Conservation (phyloP, 2,888 invertebrate species). For the Epistrophella euchroma region DNA sequence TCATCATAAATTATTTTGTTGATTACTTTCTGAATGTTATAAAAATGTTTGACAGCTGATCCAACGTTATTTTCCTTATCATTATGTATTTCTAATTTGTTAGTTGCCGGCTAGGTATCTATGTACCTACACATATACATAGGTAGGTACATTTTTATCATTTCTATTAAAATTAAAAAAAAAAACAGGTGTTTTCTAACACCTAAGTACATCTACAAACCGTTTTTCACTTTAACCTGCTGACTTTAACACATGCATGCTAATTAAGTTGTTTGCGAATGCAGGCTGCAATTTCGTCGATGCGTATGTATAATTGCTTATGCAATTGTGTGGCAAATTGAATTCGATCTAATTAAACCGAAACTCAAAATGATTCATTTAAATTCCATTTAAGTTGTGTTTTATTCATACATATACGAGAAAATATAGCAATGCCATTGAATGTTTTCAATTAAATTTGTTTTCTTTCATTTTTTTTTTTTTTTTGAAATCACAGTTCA, state of each 20-base stretch:
- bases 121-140: too few relatives aligned
- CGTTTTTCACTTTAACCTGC: conserved; percentile 41
- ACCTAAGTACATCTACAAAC: background rate
- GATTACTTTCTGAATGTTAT: conserved; percentile 4
- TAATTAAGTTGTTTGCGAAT: conserved; percentile 60
- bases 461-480: background rate
- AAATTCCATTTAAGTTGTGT: conserved; percentile 44
- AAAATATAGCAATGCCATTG: conserved; percentile 23
- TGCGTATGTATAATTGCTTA: conserved; percentile 58
- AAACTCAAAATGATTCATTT: conserved; percentile 55
- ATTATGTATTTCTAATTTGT: background rate
- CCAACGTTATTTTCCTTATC: conserved; percentile 13
- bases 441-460: conserved; percentile 28
- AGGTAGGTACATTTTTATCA: background rate
- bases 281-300: conserved; percentile 22
- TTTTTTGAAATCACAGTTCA: conserved; percentile 38
- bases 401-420: too few relatives aligned
- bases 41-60: conserved; percentile 14
- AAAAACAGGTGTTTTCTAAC: conserved; percentile 34
- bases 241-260: conserved; percentile 55
- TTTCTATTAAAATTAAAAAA: background rate
- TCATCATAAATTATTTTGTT: conserved; percentile 9
- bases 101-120: background rate
- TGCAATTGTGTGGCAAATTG: conserved; percentile 51
- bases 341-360: conserved; percentile 63